A percentile compares a stretch with the other conserved stretches of the same genome.
Conservation (phyloP, 2,797 vertebrate genomes). For the Holocentrus rufus region DNA sequence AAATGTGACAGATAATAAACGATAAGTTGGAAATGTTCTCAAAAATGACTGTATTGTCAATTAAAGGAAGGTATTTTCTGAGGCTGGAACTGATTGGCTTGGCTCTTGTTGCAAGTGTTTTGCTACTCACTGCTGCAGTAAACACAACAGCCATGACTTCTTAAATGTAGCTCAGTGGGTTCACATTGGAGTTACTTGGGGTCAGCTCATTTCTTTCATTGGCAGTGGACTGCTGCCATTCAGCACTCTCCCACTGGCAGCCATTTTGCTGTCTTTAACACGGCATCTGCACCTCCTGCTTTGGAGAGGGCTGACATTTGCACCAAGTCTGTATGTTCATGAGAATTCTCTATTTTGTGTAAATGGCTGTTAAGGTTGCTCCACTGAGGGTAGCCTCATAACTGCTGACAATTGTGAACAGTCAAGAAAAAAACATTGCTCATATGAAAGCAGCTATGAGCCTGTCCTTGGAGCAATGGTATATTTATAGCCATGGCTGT, state of each 20-base stretch:
- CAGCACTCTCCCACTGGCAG: background rate
- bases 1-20: constrained; percentile 4
- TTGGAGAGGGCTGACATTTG: background rate
- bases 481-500: constrained; percentile 7
- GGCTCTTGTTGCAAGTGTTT: background rate
- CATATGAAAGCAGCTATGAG: background rate
- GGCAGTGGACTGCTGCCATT: background rate
- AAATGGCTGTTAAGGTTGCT: no score
- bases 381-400: no score
- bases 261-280: constrained; percentile 21
- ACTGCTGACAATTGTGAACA: background rate
- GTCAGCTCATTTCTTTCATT: background rate
- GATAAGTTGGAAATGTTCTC: background rate
- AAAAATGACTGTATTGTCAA: background rate
- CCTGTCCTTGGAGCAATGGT: background rate
- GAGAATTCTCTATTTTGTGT: background rate
- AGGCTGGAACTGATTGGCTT: background rate
- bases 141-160: constrained; percentile 1
- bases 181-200: background rate
- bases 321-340: background rate
- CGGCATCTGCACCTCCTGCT: background rate
- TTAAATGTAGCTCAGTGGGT: background rate
- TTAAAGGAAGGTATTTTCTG: background rate
- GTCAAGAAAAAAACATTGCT: background rate
- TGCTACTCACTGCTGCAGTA: background rate